Conservation (phyloP, 2,797 vertebrate species). For the Macropodus opercularis region DNA sequence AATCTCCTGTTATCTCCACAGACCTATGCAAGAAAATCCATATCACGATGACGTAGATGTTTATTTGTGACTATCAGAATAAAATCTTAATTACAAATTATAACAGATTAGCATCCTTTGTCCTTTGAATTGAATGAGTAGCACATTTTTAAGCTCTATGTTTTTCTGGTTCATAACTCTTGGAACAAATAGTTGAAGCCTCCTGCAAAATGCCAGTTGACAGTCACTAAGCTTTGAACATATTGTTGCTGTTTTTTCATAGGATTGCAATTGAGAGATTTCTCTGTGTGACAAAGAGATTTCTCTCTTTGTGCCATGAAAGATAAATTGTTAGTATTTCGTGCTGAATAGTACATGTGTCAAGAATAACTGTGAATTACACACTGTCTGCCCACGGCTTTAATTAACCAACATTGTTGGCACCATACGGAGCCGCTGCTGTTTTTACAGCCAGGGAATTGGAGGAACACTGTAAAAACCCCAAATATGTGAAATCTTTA, state of each 20-base stretch:
- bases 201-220: slow-evolving; percentile 40
- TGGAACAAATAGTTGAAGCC: slow-evolving; percentile 22
- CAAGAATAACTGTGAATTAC: slow-evolving; percentile 82
- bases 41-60: background rate
- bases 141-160: no score
- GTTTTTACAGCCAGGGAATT: slow-evolving; percentile 51
- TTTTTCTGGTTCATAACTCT: slow-evolving; percentile 15
- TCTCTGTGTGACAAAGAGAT: no score
- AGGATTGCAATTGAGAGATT: slow-evolving; percentile 60
- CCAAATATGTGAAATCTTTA: slow-evolving; percentile 31
- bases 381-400: slow-evolving; percentile 77
- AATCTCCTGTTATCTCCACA: no score
- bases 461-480: slow-evolving; percentile 22
- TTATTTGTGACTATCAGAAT: slow-evolving; percentile 23
- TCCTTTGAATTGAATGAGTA: slow-evolving; percentile 14
- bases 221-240: slow-evolving; percentile 48
- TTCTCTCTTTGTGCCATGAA: slow-evolving; percentile 65
- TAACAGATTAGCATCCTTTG: slow-evolving; percentile 8
- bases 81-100: slow-evolving; percentile 28
- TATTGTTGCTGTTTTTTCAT: slow-evolving; percentile 28
- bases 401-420: slow-evolving; percentile 80
- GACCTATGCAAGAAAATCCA: no score
- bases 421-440: slow-evolving; percentile 66
- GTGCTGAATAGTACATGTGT: slow-evolving; percentile 72
- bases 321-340: slow-evolving; percentile 84